phyloP scores from a whole-genome alignment of 1,140 invertebrate genomes.

The Calliopsis andreniformis region DNA sequence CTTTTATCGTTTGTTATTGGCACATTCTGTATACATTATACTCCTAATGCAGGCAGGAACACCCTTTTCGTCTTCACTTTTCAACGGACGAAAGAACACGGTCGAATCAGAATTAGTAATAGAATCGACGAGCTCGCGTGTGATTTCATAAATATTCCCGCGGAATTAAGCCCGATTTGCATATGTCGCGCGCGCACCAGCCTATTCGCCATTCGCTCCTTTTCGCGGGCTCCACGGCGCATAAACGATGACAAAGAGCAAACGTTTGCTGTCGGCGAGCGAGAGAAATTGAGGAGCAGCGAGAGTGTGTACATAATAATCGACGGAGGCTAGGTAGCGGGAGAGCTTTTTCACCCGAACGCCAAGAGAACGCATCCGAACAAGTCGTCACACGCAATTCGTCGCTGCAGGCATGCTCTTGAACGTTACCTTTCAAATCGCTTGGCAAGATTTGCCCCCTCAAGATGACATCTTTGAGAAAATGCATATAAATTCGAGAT shows the following conservation, averaged over 20 bases:
- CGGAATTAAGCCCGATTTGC: conserved; percentile 18
- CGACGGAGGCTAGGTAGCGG: background rate
- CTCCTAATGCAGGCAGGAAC: no score
- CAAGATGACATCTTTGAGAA: background rate
- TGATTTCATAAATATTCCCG: conserved; percentile 28
- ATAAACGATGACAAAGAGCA: background rate
- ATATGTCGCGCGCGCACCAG: no score
- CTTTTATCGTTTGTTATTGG: background rate
- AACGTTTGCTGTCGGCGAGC: conserved; percentile 27
- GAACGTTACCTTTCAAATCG: background rate
- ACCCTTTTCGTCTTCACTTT: background rate
- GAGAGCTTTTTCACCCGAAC: background rate
- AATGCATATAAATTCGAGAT: no score
- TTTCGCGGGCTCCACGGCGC: conserved; percentile 1
- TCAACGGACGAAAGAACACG: background rate
- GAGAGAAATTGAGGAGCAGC: conserved; percentile 20
- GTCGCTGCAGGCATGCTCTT: background rate
- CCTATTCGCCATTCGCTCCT: conserved; percentile 26
- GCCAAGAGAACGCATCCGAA: conserved; percentile 40
- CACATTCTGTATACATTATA: no score
- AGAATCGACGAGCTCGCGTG: background rate
- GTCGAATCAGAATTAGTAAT: background rate
- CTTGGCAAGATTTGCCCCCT: background rate
- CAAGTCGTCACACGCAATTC: conserved; percentile 17
- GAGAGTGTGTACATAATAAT: background rate